These are phyloP conservation scores for Montipora cactus DNA, from an alignment of 64 coral and sea anemone genomes.

Conservation along the genomic window DNA sequence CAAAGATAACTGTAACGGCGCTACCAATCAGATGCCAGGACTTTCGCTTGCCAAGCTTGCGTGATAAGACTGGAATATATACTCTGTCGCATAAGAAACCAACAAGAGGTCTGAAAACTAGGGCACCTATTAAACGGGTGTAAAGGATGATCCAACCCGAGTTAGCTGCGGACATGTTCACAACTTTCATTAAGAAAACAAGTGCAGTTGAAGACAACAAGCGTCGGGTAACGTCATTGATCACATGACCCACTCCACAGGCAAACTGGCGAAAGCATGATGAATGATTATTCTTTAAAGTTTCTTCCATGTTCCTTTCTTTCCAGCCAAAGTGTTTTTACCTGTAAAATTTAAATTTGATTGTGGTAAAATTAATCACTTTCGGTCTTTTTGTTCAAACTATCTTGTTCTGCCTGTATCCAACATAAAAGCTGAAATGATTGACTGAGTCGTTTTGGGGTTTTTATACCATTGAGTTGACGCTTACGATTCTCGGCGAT, in stretches of 20 bases:
- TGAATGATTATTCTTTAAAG: background rate
- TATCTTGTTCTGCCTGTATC: no score
- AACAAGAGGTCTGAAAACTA: background rate
- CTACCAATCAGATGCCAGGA: constrained; percentile 29
- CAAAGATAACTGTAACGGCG: background rate
- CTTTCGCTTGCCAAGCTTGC: constrained; percentile 8
- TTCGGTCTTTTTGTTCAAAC: no score
- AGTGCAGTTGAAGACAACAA: background rate
- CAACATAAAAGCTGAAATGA: no score
- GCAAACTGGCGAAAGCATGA: background rate
- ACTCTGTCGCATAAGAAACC: constrained; percentile 11
- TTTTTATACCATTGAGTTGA: no score
- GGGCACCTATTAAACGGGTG: background rate
- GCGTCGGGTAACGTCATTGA: background rate
- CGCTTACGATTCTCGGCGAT: no score
- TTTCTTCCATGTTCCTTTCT: background rate
- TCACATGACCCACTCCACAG: constrained; percentile 42
- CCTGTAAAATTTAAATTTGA: no score
- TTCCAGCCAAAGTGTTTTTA: background rate
- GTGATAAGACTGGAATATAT: constrained; percentile 5
- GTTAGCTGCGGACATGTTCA: background rate
- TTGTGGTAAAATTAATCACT: no score
- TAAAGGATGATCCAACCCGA: constrained; percentile 2
- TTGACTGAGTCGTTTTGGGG: no score
- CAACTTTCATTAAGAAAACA: constrained; percentile 46